phyloP scores from a whole-genome alignment of 2,113 vertebrate species.

The Hiodon alosoides region DNA sequence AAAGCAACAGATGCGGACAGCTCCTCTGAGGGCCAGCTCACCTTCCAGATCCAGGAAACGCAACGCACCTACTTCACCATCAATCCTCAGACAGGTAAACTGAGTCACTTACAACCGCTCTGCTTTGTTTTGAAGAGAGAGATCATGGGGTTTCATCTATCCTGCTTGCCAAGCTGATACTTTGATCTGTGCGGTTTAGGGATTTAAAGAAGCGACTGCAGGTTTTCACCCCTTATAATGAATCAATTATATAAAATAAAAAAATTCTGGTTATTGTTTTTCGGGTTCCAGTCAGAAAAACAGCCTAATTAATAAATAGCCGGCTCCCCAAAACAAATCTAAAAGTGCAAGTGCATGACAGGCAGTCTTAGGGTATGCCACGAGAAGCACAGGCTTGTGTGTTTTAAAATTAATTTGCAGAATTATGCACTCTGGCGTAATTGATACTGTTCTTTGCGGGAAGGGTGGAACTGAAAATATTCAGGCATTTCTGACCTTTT shows the following conservation, averaged over 20 bases:
- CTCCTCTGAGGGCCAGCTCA: slow-evolving; percentile 75
- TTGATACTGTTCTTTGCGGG: no score
- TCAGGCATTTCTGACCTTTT: not conserved
- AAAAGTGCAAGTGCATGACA: not conserved
- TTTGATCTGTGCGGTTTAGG: not conserved
- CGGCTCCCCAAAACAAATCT: not conserved
- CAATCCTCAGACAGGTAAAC: slow-evolving; percentile 75
- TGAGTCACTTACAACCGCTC: no score
- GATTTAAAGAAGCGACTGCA: no score
- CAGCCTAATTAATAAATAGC: no score
- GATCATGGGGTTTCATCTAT: not conserved
- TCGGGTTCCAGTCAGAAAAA: no score
- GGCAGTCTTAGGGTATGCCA: not conserved
- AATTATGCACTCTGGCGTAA: no score
- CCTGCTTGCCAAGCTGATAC: slow-evolving; percentile 23
- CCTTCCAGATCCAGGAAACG: slow-evolving; percentile 80
- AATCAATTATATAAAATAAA: no score
- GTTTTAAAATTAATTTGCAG: not conserved
- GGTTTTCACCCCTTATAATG: no score
- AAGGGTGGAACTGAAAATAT: not conserved
- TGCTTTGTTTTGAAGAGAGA: no score
- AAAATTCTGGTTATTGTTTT: no score
- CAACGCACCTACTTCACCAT: slow-evolving; percentile 71
- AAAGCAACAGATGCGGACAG: slow-evolving; percentile 75
- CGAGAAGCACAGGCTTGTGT: not conserved